A percentile compares a stretch with the other conserved stretches of the same genome.
Evolutionary conservation across 2,797 vertebrate genomes (phyloP).

Genomic region (Hydrophis major): DNA sequence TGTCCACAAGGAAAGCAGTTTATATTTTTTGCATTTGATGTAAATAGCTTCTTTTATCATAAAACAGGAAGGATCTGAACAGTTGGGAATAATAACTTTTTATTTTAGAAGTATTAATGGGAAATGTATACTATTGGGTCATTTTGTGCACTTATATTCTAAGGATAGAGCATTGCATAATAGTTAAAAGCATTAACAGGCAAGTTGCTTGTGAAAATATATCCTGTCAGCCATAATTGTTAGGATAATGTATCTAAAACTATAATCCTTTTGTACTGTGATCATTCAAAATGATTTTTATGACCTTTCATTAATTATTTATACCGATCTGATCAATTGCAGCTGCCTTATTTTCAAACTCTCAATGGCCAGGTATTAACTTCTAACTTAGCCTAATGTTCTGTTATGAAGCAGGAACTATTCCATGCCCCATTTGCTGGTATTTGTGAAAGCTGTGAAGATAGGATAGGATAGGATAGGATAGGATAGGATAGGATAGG

Average conservation of each 20-base stretch:
- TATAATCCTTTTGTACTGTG: neutral
- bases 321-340: neutral
- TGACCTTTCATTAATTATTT: neutral
- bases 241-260: neutral
- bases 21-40: neutral
- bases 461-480: neutral
- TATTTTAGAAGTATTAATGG: slow-evolving; percentile 10
- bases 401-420: neutral
- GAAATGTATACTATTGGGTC: slow-evolving; percentile 14
- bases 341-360: neutral
- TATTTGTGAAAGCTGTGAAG: neutral
- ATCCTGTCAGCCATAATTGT: neutral
- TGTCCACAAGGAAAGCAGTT: neutral
- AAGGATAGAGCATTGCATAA: neutral
- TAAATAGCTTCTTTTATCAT: neutral
- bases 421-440: neutral
- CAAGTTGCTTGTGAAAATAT: neutral
- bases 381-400: neutral
- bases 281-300: neutral
- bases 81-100: slow-evolving; percentile 1
- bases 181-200: neutral
- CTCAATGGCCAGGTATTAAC: neutral
- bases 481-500: too few relatives aligned
- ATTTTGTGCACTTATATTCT: slow-evolving; percentile 8
- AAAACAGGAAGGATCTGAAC: neutral